These are phyloP conservation scores for Halesus radiatus DNA, from an alignment of 1,140 invertebrate genomes.

Conservation along the genomic window DNA sequence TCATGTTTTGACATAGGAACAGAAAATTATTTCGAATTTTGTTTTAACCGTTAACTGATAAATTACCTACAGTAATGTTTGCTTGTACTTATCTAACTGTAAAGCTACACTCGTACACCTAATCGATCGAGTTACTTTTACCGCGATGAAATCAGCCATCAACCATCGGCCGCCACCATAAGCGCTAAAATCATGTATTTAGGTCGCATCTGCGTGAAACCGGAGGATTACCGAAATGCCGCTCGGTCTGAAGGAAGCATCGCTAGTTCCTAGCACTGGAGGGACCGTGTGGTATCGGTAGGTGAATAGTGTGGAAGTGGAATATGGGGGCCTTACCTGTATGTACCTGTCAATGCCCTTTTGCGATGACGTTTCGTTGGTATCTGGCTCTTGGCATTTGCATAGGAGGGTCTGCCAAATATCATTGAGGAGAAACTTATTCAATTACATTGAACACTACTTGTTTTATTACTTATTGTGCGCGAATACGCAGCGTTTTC, in stretches of 20 bases:
- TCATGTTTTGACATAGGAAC: too few relatives aligned
- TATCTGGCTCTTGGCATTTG: conserved; percentile 40
- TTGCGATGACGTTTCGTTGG: conserved; percentile 1
- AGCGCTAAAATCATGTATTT: conserved; percentile 28
- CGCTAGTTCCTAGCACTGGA: background rate
- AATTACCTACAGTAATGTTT: too few relatives aligned
- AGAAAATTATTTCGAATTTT: too few relatives aligned
- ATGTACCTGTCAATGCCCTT: conserved; percentile 12
- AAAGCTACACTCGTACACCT: background rate
- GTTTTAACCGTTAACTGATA: too few relatives aligned
- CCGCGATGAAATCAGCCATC: background rate
- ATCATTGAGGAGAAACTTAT: background rate
- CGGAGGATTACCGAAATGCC: conserved; percentile 9
- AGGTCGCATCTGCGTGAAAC: conserved; percentile 30
- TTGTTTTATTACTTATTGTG: too few relatives aligned
- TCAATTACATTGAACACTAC: too few relatives aligned
- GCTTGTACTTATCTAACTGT: background rate
- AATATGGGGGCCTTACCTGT: background rate
- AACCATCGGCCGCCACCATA: conserved; percentile 9
- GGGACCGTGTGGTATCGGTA: background rate
- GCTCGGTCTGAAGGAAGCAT: conserved; percentile 11
- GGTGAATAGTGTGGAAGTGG: background rate
- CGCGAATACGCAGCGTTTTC: too few relatives aligned
- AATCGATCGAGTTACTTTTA: background rate
- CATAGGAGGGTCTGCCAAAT: conserved; percentile 27